A percentile compares a stretch with the other conserved stretches of the same genome.
phyloP scores from a whole-genome alignment of 2,113 vertebrate genomes.

The Hiodon alosoides region DNA sequence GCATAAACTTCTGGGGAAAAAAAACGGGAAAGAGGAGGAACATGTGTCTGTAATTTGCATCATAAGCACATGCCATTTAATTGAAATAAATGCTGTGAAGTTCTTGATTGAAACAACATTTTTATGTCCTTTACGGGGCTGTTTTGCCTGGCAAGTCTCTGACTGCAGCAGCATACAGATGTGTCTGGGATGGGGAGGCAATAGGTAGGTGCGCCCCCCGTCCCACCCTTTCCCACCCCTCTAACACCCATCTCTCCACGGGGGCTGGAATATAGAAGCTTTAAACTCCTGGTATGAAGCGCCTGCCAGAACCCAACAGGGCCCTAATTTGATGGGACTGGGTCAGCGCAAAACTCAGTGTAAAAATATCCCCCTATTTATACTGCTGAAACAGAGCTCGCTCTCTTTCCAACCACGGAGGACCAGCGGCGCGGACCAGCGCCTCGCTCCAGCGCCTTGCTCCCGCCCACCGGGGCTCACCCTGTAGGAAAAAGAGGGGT shows the following conservation, averaged over 20 bases:
- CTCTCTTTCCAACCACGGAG: conserved; percentile 20
- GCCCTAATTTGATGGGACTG: conserved; percentile 38
- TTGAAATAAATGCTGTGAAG: conserved; percentile 53
- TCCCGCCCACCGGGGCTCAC: not conserved
- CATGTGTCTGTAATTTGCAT: conserved; percentile 63
- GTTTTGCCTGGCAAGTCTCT: conserved; percentile 44
- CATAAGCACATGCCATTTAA: conserved; percentile 65
- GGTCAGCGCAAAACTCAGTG: conserved; percentile 34
- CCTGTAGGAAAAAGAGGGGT: not conserved
- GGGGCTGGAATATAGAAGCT: conserved; percentile 16
- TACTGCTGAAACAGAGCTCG: conserved; percentile 14
- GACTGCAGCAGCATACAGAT: conserved; percentile 49
- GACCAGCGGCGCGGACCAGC: not conserved
- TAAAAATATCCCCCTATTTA: conserved; percentile 48
- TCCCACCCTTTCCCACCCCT: not conserved
- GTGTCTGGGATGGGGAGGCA: conserved; percentile 44
- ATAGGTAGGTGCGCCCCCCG: not conserved
- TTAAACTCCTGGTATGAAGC: conserved; percentile 8
- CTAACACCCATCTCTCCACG: conserved; percentile 13
- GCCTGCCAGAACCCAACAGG: conserved; percentile 36
- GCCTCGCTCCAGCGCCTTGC: too few species aligned
- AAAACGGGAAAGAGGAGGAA: conserved; percentile 40
- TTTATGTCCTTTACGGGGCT: conserved; percentile 45
- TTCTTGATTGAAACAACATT: conserved; percentile 45
- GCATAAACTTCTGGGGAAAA: conserved; percentile 52